A percentile compares a stretch with the other conserved stretches of the same genome.
These are phyloP conservation scores for Latrodectus geometricus DNA, from an alignment of 1,140 invertebrate species.

Conservation along the genomic window DNA sequence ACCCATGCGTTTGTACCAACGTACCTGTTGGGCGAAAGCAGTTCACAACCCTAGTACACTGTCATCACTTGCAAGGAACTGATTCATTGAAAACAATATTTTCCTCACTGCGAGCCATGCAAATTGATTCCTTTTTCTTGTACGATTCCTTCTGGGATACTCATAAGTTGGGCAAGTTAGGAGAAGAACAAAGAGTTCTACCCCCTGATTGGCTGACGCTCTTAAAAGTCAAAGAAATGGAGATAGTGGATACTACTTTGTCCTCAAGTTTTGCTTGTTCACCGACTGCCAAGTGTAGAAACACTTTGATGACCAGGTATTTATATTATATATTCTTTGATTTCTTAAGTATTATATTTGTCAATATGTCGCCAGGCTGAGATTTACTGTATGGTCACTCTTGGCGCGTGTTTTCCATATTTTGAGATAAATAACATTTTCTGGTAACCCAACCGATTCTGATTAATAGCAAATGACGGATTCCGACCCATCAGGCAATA, in stretches of 20 bases:
- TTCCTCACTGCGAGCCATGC: background rate
- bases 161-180: background rate
- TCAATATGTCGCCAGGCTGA: no score
- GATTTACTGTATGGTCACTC: no score
- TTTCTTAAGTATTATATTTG: no score
- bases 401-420: no score
- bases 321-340: no score
- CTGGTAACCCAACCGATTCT: no score
- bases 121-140: constrained; percentile 40
- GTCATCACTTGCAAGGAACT: background rate
- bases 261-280: constrained; percentile 26
- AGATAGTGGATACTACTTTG: constrained; percentile 37
- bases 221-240: constrained; percentile 27
- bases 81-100: background rate
- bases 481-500: no score
- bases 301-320: constrained; percentile 14
- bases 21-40: no score
- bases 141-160: constrained; percentile 52
- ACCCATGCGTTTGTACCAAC: no score
- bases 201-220: constrained; percentile 32
- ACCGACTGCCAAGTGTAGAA: background rate
- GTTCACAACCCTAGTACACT: constrained; percentile 13
- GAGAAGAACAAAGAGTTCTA: background rate
- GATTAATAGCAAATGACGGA: no score
- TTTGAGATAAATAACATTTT: no score